Conservation (phyloP, 2,888 invertebrate species). For the Eupithecia insigniata region DNA sequence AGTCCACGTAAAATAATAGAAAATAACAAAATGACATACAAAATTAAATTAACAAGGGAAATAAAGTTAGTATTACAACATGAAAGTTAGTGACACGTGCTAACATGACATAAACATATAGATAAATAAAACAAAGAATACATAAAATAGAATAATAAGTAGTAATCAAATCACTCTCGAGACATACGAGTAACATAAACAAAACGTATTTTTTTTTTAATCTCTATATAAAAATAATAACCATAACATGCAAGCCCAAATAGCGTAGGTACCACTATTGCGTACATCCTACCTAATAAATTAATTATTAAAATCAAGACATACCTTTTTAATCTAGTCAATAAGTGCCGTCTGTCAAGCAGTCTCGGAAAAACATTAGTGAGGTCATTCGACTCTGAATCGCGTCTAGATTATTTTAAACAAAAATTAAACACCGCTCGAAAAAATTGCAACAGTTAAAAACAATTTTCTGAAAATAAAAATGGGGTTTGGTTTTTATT, state of each 20-base stretch:
- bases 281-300: conserved; percentile 1
- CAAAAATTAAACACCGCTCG: too few relatives aligned
- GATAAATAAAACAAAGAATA: background rate
- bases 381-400: too few relatives aligned
- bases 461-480: too few relatives aligned
- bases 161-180: background rate
- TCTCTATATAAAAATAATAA: too few relatives aligned
- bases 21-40: background rate
- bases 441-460: too few relatives aligned
- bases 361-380: too few relatives aligned
- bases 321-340: background rate
- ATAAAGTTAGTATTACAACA: background rate
- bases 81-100: background rate
- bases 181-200: background rate
- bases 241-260: conserved; percentile 8
- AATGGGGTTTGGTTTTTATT: too few relatives aligned
- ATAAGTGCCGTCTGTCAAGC: too few relatives aligned
- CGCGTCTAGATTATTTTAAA: too few relatives aligned
- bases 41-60: background rate
- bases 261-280: too few relatives aligned
- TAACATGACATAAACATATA: background rate
- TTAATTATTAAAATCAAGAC: background rate
- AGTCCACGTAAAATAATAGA: background rate
- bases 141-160: background rate
- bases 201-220: too few relatives aligned